Conservation (phyloP, 2,797 vertebrate species). For the Heteromormyrus szaboi region DNA sequence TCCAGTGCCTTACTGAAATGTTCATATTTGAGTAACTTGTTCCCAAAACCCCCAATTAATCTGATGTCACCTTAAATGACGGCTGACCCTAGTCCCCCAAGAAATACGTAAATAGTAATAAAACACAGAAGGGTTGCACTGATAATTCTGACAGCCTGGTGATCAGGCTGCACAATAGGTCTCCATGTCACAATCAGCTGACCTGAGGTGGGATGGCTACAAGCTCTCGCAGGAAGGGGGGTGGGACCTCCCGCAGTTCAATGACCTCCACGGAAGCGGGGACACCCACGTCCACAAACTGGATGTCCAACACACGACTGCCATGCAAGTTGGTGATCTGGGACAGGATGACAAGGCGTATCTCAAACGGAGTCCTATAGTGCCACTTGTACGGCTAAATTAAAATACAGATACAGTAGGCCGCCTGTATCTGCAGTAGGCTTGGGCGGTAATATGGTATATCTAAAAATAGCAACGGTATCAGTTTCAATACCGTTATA, state of each 20-base stretch:
- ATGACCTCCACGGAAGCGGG: slow-evolving; percentile 78
- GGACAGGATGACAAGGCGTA: slow-evolving; percentile 14
- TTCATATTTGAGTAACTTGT: background rate
- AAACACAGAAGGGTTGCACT: background rate
- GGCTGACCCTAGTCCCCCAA: background rate
- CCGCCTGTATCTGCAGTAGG: background rate
- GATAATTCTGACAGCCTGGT: background rate
- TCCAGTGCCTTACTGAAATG: background rate
- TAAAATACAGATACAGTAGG: background rate
- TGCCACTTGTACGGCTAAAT: background rate
- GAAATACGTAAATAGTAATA: background rate
- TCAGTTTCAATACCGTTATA: too few species aligned
- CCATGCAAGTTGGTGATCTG: slow-evolving; percentile 81
- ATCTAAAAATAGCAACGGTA: too few species aligned
- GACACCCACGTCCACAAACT: slow-evolving; percentile 76
- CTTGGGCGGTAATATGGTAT: too few species aligned
- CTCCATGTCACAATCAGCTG: slow-evolving; percentile 25
- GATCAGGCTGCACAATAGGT: background rate
- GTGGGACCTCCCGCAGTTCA: slow-evolving; percentile 81
- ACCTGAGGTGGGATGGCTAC: slow-evolving; percentile 82
- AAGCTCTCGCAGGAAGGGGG: slow-evolving; percentile 65
- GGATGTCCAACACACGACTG: slow-evolving; percentile 76
- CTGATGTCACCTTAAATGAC: background rate
- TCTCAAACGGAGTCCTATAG: background rate
- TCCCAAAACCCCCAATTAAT: background rate